Evolutionary conservation across 1,140 invertebrate species (phyloP).

Genomic region (Papilio polytes): DNA sequence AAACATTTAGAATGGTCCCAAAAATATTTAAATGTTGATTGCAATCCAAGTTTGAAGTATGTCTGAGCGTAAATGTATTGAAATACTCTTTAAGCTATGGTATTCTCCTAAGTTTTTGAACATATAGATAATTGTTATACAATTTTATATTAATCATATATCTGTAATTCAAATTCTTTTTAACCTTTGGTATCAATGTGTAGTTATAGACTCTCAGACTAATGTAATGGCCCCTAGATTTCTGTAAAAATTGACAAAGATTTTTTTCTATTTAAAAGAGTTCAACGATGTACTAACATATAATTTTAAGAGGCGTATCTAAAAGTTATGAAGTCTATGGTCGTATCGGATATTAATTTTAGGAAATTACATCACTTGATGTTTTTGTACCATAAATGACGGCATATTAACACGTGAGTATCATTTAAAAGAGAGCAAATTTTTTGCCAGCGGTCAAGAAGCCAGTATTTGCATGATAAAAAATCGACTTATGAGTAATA

Average conservation of each 20-base stretch:
- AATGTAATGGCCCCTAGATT: no score
- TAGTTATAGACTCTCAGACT: no score
- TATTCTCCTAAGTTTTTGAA: no score
- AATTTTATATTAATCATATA: no score
- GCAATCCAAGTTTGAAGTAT: no score
- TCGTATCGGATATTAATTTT: conserved; percentile 54
- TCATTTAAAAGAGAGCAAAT: conserved; percentile 72
- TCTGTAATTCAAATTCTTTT: no score
- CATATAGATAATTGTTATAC: no score
- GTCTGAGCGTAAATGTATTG: no score
- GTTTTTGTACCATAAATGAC: conserved; percentile 66
- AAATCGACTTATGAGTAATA: neutral
- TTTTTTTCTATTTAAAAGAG: neutral
- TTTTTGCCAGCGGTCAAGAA: conserved; percentile 50
- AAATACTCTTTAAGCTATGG: no score
- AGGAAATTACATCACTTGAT: conserved; percentile 68
- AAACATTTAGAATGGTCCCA: neutral
- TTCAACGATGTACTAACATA: neutral
- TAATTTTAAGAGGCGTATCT: conserved; percentile 33
- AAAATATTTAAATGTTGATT: no score
- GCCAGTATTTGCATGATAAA: conserved; percentile 8
- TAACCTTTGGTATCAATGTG: no score
- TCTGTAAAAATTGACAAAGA: neutral
- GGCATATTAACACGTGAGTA: conserved; percentile 63
- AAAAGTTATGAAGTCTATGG: conserved; percentile 51